Conservation (phyloP, 2,797 vertebrate genomes). For the Alca torda region DNA sequence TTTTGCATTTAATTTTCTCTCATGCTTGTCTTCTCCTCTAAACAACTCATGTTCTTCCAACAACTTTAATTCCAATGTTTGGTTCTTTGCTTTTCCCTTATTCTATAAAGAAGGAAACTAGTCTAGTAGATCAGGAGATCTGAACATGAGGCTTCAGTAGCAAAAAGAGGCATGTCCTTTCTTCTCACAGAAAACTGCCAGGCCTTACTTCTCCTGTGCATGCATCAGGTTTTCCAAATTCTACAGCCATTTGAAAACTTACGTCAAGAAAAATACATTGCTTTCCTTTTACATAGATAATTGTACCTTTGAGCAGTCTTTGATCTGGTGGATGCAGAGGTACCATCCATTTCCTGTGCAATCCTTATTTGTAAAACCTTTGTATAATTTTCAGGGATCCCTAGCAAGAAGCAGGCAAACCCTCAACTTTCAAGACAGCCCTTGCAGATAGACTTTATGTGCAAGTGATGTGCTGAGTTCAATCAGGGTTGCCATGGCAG, state of each 20-base stretch:
- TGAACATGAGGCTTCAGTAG: background rate
- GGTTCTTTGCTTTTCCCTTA: background rate
- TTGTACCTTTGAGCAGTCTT: background rate
- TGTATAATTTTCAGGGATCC: background rate
- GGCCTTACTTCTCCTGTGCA: background rate
- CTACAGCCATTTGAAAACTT: background rate
- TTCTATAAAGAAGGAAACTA: background rate
- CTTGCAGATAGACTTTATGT: background rate
- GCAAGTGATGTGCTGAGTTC: conserved; percentile 17
- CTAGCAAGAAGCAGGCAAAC: background rate
- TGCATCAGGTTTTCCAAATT: background rate
- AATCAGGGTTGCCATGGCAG: background rate
- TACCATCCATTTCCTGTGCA: background rate
- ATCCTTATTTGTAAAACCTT: background rate
- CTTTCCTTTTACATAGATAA: background rate
- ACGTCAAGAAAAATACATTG: background rate
- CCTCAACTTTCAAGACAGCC: background rate
- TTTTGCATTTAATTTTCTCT: background rate
- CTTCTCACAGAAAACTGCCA: background rate
- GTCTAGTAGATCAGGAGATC: background rate
- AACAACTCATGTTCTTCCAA: background rate
- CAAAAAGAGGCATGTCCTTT: background rate
- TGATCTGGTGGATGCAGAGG: background rate
- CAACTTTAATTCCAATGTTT: background rate
- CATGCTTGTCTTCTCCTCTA: background rate